phyloP scores from a whole-genome alignment of 2,888 invertebrate species.

The Conomelus anceps region DNA sequence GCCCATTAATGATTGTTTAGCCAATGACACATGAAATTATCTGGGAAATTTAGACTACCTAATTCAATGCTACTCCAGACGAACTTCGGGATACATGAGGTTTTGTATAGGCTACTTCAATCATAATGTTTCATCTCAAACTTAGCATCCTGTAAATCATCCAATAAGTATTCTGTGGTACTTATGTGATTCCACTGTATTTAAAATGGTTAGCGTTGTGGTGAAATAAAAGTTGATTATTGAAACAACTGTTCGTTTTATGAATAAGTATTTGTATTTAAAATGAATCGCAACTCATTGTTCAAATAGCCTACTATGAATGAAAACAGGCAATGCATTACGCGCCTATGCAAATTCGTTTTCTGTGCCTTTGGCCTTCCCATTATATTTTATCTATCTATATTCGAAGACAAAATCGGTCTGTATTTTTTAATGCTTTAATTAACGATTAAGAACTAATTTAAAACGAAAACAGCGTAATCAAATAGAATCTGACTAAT shows the following conservation, averaged over 20 bases:
- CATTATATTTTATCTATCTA: neutral
- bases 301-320: neutral
- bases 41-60: too few species aligned
- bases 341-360: neutral
- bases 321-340: neutral
- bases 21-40: too few species aligned
- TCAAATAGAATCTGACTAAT: neutral
- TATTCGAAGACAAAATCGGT: neutral
- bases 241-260: neutral
- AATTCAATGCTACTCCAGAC: too few species aligned
- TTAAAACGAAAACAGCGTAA: neutral
- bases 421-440: neutral
- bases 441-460: neutral
- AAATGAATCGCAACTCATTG: neutral
- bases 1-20: too few species aligned
- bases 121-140: too few species aligned
- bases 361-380: neutral
- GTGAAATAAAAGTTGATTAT: neutral
- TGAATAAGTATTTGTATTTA: neutral
- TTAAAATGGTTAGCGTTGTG: neutral
- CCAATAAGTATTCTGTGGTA: too few species aligned
- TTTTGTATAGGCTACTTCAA: too few species aligned
- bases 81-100: too few species aligned
- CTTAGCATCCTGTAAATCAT: too few species aligned
- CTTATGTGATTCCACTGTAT: neutral